A percentile compares a stretch with the other conserved stretches of the same genome.
Conservation (phyloP, 2,797 vertebrate species). For the Danionella dracula region DNA sequence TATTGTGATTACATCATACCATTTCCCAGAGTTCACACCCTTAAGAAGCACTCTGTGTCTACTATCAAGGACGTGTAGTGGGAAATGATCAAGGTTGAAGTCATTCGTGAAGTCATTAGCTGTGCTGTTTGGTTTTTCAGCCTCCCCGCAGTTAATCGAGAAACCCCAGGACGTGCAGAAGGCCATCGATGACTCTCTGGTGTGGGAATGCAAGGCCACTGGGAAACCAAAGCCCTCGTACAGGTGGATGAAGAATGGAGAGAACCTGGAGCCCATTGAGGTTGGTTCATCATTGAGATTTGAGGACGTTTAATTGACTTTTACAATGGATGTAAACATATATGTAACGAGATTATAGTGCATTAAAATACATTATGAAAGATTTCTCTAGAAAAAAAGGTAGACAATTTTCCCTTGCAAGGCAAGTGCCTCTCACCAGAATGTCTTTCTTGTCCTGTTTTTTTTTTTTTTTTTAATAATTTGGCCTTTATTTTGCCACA, state of each 20-base stretch:
- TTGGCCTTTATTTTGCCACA: too few relatives aligned
- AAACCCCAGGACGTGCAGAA: slow-evolving; percentile 79
- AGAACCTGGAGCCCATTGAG: slow-evolving; percentile 77
- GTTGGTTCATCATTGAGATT: slow-evolving; percentile 54
- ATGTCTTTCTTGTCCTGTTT: too few relatives aligned
- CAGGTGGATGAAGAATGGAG: slow-evolving; percentile 93
- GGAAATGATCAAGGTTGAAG: background rate
- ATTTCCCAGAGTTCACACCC: slow-evolving; percentile 1
- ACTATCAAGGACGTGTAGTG: background rate
- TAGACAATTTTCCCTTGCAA: too few relatives aligned
- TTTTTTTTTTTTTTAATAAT: too few relatives aligned
- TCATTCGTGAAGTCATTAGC: slow-evolving; percentile 19
- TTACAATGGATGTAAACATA: background rate
- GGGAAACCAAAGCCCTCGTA: slow-evolving; percentile 90
- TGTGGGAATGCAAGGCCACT: slow-evolving; percentile 91
- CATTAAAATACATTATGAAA: too few relatives aligned
- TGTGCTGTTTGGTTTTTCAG: slow-evolving; percentile 56
- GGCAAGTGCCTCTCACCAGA: too few relatives aligned
- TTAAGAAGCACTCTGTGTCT: background rate
- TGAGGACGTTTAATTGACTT: background rate
- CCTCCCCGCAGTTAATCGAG: slow-evolving; percentile 86
- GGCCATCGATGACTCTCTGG: slow-evolving; percentile 83
- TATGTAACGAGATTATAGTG: too few relatives aligned
- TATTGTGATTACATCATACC: background rate
- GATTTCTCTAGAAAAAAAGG: too few relatives aligned